A percentile compares a stretch with the other conserved stretches of the same genome.
Evolutionary conservation across 2,113 vertebrate species (phyloP).

Genomic region (Dipodomys spectabilis): DNA sequence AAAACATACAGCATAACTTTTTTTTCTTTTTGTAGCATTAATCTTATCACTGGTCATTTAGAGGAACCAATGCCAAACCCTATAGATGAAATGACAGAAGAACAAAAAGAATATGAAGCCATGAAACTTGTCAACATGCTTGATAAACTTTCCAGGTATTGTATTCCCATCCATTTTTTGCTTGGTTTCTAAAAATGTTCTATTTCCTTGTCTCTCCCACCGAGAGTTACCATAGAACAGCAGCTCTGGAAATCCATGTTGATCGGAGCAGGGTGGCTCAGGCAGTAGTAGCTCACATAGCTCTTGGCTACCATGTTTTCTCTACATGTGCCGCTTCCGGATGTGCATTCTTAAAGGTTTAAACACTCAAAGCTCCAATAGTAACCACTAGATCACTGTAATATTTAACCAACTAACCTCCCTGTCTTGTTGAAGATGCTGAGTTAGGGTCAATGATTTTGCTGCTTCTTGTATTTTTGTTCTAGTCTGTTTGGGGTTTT

Average conservation of each 20-base stretch:
- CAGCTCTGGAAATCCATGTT: constrained; percentile 62
- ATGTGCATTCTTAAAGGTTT: constrained; percentile 58
- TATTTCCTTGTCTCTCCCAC: constrained; percentile 80
- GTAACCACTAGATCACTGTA: constrained; percentile 23
- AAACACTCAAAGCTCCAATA: not conserved
- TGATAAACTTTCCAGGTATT: constrained; percentile 97
- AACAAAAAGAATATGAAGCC: constrained; percentile 98
- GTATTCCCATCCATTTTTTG: constrained; percentile 76
- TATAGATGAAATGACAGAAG: constrained; percentile 98
- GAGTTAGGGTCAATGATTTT: constrained; percentile 70
- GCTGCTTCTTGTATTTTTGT: constrained; percentile 77
- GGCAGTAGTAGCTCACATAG: constrained; percentile 33
- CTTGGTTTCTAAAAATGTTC: constrained; percentile 81
- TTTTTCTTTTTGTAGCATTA: constrained; percentile 91
- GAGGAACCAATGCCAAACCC: constrained; percentile 97
- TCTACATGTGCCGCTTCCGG: constrained; percentile 71
- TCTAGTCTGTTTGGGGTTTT: constrained; percentile 76
- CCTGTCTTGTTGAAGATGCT: constrained; percentile 74
- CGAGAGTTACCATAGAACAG: constrained; percentile 76
- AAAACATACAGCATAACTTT: constrained; percentile 72
- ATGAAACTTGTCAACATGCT: constrained; percentile 98
- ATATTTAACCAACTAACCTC: constrained; percentile 80
- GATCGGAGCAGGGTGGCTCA: constrained; percentile 64
- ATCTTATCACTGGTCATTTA: constrained; percentile 97
- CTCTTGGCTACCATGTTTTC: constrained; percentile 57